Evolutionary conservation across 2,797 vertebrate genomes (phyloP).

Genomic region (Pterois miles): DNA sequence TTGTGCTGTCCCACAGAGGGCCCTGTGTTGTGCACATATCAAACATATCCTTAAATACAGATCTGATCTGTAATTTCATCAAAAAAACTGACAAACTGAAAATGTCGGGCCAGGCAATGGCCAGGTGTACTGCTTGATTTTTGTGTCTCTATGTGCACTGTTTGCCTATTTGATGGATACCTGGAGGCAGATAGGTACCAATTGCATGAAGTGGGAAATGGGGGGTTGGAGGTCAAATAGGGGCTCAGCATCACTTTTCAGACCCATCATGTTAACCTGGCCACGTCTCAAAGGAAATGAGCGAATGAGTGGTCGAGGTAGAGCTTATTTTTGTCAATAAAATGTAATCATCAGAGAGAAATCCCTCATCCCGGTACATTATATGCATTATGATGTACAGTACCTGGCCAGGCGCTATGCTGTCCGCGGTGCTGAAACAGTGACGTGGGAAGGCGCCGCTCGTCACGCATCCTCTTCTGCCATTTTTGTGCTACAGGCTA

Average conservation of each 20-base stretch:
- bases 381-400: neutral
- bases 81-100: neutral
- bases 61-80: neutral
- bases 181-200: neutral
- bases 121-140: too few relatives aligned
- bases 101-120: neutral
- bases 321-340: neutral
- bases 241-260: neutral
- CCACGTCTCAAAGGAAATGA: neutral
- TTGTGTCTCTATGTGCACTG: neutral
- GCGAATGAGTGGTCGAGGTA: neutral
- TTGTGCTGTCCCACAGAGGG: neutral
- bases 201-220: too few relatives aligned
- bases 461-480: constrained; percentile 67
- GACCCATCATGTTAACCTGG: neutral
- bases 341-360: neutral
- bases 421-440: constrained; percentile 73
- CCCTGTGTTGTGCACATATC: too few relatives aligned
- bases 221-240: neutral
- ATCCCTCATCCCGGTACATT: neutral
- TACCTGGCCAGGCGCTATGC: constrained; percentile 48
- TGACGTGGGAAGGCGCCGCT: constrained; percentile 62
- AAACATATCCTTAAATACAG: neutral
- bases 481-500: constrained; percentile 80
- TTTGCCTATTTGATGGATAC: neutral